phyloP scores from a whole-genome alignment of 2,888 invertebrate genomes.

The Sinohyriopsis cumingii region DNA sequence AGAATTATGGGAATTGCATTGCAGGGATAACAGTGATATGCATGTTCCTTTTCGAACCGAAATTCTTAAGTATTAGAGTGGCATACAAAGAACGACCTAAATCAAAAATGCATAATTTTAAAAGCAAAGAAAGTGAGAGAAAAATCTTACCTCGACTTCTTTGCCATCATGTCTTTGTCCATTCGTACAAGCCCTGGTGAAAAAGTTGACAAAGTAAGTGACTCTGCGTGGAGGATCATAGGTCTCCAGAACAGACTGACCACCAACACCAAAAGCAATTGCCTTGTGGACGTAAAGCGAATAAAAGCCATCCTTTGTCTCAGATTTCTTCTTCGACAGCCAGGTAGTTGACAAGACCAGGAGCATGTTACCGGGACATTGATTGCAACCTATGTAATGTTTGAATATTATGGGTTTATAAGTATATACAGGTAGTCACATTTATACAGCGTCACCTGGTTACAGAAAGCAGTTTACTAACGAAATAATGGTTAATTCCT shows the following conservation, averaged over 20 bases:
- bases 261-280: constrained; percentile 27
- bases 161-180: constrained; percentile 27
- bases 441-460: no score
- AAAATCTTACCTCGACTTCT: constrained; percentile 10
- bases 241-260: constrained; percentile 27
- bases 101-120: no score
- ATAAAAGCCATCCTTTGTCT: constrained; percentile 6
- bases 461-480: no score
- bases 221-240: constrained; percentile 35
- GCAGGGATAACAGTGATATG: no score
- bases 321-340: constrained; percentile 19
- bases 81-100: no score
- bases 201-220: constrained; percentile 39
- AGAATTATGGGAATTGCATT: no score
- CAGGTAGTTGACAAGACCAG: constrained; percentile 38
- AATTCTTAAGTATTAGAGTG: no score
- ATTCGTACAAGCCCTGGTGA: constrained; percentile 24
- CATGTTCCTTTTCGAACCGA: no score
- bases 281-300: constrained; percentile 36
- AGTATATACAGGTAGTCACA: no score
- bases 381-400: constrained; percentile 17
- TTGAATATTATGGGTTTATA: no score
- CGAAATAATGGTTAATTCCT: no score
- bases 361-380: constrained; percentile 36
- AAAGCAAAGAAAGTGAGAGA: no score